phyloP scores from a whole-genome alignment of 2,888 invertebrate genomes.

The Priocnemis perturbator region DNA sequence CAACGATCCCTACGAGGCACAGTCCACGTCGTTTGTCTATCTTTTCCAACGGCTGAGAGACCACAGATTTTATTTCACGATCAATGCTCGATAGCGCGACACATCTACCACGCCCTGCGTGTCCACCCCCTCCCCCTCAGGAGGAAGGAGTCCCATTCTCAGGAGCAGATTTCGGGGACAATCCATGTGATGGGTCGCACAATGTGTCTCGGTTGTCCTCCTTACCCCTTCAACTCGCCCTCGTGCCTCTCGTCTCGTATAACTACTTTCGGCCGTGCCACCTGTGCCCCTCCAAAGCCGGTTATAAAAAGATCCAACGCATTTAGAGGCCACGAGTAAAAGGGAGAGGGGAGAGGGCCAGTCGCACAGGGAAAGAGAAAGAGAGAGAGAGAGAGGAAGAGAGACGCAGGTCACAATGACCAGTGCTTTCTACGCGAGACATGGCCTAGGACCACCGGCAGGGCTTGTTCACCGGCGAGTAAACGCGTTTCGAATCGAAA shows the following conservation, averaged over 20 bases:
- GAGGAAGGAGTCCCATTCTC: slow-evolving; percentile 1
- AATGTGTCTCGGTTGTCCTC: slow-evolving; percentile 43
- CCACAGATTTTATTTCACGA: slow-evolving; percentile 53
- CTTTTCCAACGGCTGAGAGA: slow-evolving; percentile 14
- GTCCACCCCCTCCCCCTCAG: neutral
- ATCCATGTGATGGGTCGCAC: slow-evolving; percentile 47
- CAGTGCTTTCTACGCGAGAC: slow-evolving; percentile 59
- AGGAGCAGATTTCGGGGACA: slow-evolving; percentile 32
- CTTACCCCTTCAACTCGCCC: slow-evolving; percentile 12
- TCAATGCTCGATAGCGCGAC: slow-evolving; percentile 54
- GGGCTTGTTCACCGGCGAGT: slow-evolving; percentile 56
- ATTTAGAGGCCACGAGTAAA: slow-evolving; percentile 41
- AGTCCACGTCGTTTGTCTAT: slow-evolving; percentile 38
- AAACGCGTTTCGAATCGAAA: slow-evolving; percentile 70
- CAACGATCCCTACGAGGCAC: slow-evolving; percentile 1
- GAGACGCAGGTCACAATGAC: slow-evolving; percentile 63
- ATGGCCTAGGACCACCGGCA: slow-evolving; percentile 67
- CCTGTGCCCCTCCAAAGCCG: slow-evolving; percentile 68
- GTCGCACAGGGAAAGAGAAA: slow-evolving; percentile 29
- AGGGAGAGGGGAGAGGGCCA: slow-evolving; percentile 19
- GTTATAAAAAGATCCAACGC: slow-evolving; percentile 64
- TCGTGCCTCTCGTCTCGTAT: slow-evolving; percentile 11
- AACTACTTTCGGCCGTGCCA: slow-evolving; percentile 58
- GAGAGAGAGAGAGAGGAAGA: slow-evolving; percentile 23
- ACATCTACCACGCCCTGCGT: slow-evolving; percentile 22